Evolutionary conservation across 2,888 invertebrate genomes (phyloP), one percentile per base, ranked within the genome.

Genomic region (Sarcophaga variegata): DNA sequence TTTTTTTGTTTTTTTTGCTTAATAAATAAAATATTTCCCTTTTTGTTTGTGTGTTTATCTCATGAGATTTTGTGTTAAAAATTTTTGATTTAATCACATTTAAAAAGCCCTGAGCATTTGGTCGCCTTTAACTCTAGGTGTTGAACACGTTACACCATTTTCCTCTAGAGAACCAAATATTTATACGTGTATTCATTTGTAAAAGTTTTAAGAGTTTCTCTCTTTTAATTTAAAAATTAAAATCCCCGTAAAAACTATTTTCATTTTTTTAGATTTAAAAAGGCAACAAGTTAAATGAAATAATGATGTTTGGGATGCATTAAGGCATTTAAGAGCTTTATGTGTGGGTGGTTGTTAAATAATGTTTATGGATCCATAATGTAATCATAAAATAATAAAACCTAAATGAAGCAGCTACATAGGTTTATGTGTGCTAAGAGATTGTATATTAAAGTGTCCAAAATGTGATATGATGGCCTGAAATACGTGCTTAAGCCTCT

Each of bases 91-190:
- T 63, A 14, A 78, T 78, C 77, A 76, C 71, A 69, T 67, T 62
- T n/a, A 89, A 90, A 90, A 89, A 91, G 90, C 90, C 91, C 91
- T 91, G 91, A 91, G 91, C 91, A 90, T 90, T 92, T 91, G 91
- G 92, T 91, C 91, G 90, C 89, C 90, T 62, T 69, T 4, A n/a
- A 6, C 45, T 12, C 45, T 11, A 8, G 62, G 72, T 80, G 47
- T 5, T 22, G 63, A 72, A 67, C 37, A 6, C 37, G 6, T 37
- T 37, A 60, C 54, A 80, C 45, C 47, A 0, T 12, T 20, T 49
- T 47, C 45, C 27, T 37, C 37, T 37, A 60, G 66, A 67, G 67
- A 74, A 81, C 49, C 49, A 62, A 75, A 66, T 72, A 60, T 69
- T 59, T 66, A 2, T 45, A 10, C 45, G n/a, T 25, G 6, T 69